Percentiles rank a stretch among this genome's conserved stretches.
These are phyloP conservation scores for Machaerirhynchus nigripectus DNA, from an alignment of 2,113 vertebrate genomes.

Conservation along the genomic window DNA sequence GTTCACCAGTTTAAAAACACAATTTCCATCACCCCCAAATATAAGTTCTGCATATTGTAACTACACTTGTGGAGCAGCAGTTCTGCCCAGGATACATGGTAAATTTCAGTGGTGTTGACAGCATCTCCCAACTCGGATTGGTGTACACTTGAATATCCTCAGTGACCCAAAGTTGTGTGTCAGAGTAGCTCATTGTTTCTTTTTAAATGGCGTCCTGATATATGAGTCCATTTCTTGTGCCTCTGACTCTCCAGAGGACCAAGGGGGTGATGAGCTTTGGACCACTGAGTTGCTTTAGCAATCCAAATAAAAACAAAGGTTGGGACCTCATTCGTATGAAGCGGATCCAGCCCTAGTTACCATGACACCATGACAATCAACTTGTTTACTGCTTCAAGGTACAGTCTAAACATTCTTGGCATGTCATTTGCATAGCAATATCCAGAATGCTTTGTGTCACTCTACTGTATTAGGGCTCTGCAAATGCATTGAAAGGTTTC, in stretches of 20 bases:
- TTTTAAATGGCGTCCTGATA: neutral
- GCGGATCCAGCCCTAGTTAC: conserved; percentile 63
- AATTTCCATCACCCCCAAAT: neutral
- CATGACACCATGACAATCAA: conserved; percentile 76
- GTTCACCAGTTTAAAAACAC: neutral
- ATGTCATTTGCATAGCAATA: conserved; percentile 80
- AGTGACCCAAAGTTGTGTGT: neutral
- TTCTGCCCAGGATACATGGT: neutral
- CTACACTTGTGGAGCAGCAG: neutral
- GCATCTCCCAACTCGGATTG: neutral
- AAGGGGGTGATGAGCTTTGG: conserved; percentile 13
- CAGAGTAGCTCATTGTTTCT: neutral
- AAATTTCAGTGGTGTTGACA: neutral
- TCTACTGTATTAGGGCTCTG: conserved; percentile 41
- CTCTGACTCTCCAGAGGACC: conserved; percentile 1
- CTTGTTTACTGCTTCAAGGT: conserved; percentile 75
- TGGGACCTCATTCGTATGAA: conserved; percentile 54
- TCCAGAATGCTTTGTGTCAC: conserved; percentile 72
- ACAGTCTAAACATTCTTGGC: conserved; percentile 69
- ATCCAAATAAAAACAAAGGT: conserved; percentile 65
- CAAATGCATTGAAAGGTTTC: conserved; percentile 56
- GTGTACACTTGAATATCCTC: neutral
- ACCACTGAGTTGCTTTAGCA: conserved; percentile 51
- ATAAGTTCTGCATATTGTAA: neutral
- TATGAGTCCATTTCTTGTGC: neutral